Evolutionary conservation across 2,888 invertebrate species (phyloP).

Genomic region (Orthosia incerta): DNA sequence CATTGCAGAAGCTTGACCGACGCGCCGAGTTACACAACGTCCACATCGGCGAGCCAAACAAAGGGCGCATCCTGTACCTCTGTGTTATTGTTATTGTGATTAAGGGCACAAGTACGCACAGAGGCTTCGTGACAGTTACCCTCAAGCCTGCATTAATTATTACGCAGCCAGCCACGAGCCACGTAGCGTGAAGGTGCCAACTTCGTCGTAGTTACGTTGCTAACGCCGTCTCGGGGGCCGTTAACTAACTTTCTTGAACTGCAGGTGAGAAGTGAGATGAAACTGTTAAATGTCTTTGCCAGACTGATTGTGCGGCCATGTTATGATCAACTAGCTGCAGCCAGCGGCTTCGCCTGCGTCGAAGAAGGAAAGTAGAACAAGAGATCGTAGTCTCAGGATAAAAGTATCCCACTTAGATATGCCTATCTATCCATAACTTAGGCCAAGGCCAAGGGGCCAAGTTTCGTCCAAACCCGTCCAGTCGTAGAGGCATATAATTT

Average conservation of each 20-base stretch:
- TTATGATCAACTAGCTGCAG: not conserved
- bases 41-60: not conserved
- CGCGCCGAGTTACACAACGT: not conserved
- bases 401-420: not conserved
- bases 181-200: slow-evolving; percentile 73
- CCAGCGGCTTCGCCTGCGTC: not conserved
- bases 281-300: slow-evolving; percentile 14
- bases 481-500: too few relatives aligned
- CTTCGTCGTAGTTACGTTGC: slow-evolving; percentile 64
- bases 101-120: slow-evolving; percentile 77
- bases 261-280: slow-evolving; percentile 53
- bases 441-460: too few relatives aligned
- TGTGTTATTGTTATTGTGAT: slow-evolving; percentile 84
- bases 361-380: not conserved
- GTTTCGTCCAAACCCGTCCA: too few relatives aligned
- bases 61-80: slow-evolving; percentile 71
- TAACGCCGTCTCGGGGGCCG: slow-evolving; percentile 59
- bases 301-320: not conserved
- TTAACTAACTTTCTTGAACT: slow-evolving; percentile 65
- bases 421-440: too few relatives aligned
- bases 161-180: slow-evolving; percentile 78
- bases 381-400: not conserved
- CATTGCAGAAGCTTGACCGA: not conserved
- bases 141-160: slow-evolving; percentile 81
- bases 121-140: slow-evolving; percentile 79